A percentile compares a stretch with the other conserved stretches of the same genome.
phyloP scores from a whole-genome alignment of 2,888 invertebrate genomes.

The Neoaliturus tenellus region DNA sequence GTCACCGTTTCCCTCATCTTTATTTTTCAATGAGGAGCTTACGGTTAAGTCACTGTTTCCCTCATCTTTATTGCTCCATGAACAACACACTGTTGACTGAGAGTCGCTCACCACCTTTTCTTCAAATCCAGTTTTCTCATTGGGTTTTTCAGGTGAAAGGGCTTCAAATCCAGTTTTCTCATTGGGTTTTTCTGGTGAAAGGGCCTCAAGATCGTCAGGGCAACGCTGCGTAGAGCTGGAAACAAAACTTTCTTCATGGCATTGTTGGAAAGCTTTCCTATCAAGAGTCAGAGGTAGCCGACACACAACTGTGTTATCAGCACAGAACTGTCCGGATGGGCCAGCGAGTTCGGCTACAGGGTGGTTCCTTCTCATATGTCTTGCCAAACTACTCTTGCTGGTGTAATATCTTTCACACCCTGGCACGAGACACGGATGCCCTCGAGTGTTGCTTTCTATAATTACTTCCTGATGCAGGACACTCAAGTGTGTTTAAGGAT shows the following conservation, averaged over 20 bases:
- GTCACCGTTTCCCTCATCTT: too few species aligned
- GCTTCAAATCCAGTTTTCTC: neutral
- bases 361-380: slow-evolving; percentile 30
- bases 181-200: neutral
- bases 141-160: neutral
- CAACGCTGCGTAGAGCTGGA: neutral
- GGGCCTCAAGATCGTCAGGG: neutral
- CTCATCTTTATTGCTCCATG: too few species aligned
- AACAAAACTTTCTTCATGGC: neutral
- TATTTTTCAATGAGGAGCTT: too few species aligned
- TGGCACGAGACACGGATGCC: neutral
- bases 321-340: neutral
- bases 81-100: neutral
- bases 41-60: too few species aligned
- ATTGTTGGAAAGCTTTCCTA: neutral
- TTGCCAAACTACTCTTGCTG: neutral
- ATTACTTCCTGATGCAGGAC: neutral
- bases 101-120: neutral
- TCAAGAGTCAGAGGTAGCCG: neutral
- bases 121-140: neutral
- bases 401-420: slow-evolving; percentile 5
- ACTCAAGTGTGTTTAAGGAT: slow-evolving; percentile 6
- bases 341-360: neutral
- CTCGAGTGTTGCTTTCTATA: neutral
- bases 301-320: slow-evolving; percentile 12